These are phyloP conservation scores for Microplitis deprimator DNA, from an alignment of 2,888 invertebrate species.

Conservation along the genomic window DNA sequence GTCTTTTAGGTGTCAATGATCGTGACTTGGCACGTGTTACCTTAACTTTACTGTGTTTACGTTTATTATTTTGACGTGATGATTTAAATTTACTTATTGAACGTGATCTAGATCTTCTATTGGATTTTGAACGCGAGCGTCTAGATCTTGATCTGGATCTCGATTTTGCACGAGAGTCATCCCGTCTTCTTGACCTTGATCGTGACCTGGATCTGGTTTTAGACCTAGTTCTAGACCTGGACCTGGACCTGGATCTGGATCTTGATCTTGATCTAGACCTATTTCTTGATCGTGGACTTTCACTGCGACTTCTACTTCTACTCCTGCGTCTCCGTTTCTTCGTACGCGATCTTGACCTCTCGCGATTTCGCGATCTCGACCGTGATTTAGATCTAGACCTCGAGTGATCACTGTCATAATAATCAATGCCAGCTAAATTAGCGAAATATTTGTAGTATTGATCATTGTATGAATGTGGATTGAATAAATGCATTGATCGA, in stretches of 20 bases:
- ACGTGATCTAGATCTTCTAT: slow-evolving; percentile 30
- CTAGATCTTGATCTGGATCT: slow-evolving; percentile 35
- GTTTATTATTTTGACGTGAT: slow-evolving; percentile 38
- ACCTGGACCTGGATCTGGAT: slow-evolving; percentile 46
- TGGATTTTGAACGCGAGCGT: slow-evolving; percentile 42
- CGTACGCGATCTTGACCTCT: slow-evolving; percentile 53
- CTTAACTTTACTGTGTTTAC: slow-evolving; percentile 57
- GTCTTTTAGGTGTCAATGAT: slow-evolving; percentile 54
- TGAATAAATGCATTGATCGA: slow-evolving; percentile 62
- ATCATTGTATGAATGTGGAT: slow-evolving; percentile 70
- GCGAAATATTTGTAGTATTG: slow-evolving; percentile 77
- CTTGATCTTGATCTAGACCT: slow-evolving; percentile 45
- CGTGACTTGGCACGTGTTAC: slow-evolving; percentile 63
- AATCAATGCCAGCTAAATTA: slow-evolving; percentile 75
- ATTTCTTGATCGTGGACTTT: slow-evolving; percentile 30
- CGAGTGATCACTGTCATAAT: slow-evolving; percentile 69
- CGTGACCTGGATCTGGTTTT: slow-evolving; percentile 45
- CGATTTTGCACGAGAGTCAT: too few relatives aligned
- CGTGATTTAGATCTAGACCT: slow-evolving; percentile 23
- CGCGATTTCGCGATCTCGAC: slow-evolving; percentile 60
- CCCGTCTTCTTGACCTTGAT: not conserved
- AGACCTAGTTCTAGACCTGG: slow-evolving; percentile 50
- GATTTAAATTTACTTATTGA: not conserved
- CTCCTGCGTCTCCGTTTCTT: slow-evolving; percentile 51
- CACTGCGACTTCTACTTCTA: slow-evolving; percentile 48